Evolutionary conservation across 2,113 vertebrate genomes (phyloP), one percentile per base, ranked within the genome.

Genomic region (Myxocyprinus asiaticus): DNA sequence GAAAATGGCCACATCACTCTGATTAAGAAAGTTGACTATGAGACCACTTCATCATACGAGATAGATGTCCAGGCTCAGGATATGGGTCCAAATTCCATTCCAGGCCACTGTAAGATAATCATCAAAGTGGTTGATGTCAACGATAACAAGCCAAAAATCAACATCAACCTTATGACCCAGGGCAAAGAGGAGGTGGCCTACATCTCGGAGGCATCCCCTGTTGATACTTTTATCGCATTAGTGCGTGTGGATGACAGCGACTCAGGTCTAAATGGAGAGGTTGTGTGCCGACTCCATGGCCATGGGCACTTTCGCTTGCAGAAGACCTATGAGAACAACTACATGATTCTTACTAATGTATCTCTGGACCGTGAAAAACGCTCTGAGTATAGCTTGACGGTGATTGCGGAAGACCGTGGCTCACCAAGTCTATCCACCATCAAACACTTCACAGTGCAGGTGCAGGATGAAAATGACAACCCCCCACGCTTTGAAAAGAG

Each of bases 111-210:
- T 88, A 99, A 99, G 88, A 98, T 98, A 68, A 93, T 99, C 76
- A 95, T 99, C 68, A 96, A 97, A 86, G 88, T 99, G 64, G 95
- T 96, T 78, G 98, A 99, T 14, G 94, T 99, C 5, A 99, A 99
- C 42, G 98, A 99, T 89, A 99, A 99, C 88, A 98, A 96, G 66
- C 98, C 98, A 0, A 96, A 98, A 87, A 98, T 99, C 77, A 97
- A 92, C 81, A 93, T 99, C 86, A 98, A 97, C 83, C 87, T 98
- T 83, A 98, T 99, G 96, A 95, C 95, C 2, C 90, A 94, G 2
- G 97, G 95, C 15, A 97, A 96, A 81, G 96, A 98, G 80, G 97
- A 98, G 69, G 87, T 96, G 65, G 97, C 96, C 44, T 97, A 95
- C 62, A 90, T 99, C 83, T 96, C 97, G 0, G 97, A 99, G 82